Evolutionary conservation across 2,797 vertebrate genomes (phyloP), one percentile per base, ranked within the genome.

Genomic region (Squalus acanthias): DNA sequence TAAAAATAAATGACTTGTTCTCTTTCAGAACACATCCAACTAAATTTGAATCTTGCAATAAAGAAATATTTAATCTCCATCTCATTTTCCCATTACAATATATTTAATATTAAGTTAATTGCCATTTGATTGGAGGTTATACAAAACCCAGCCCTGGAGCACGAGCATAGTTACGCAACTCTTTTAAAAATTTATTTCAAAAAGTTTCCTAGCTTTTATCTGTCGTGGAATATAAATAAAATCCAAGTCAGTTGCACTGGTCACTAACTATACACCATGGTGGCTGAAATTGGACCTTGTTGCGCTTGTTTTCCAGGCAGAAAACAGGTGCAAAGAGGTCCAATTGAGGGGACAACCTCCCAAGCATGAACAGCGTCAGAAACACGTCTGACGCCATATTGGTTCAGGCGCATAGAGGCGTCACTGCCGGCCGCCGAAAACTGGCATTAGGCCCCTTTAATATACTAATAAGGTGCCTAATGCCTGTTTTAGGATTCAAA

Each of bases 1-100:
- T 76, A 95, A 57, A 95, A 95, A 95, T 72, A 95, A 95, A 95
- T 74, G 69, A 74, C 24, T 74, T 95, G 70, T 74, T 74, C 69
- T 57, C 5, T 95, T 74, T 74, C 70, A n/a, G 46, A 95, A 74
- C 50, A 72, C 46, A 95, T 95, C 65, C 29, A 72, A 2, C 67
- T 95, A 26, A 74, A 95, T 95, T 72, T 95, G 69, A 74, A 74
- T 95, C 50, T 76, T 57, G 26, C 69, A 57, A 95, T 95, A 76
- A 95, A 95, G 94, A 17, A 57, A 95, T 53, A 57, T 95, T 74
- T 74, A 74, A 95, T n/a, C 13, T 95, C 70, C 4, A 57, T 57
- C 26, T 95, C 70, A 74, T 8, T 95, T 95, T 60, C 69, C 26
- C 70, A 29, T 95, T 74, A 9, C 15, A n/a, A 10, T 33, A 5